Evolutionary conservation across 2,888 invertebrate species (phyloP).

Genomic region (Cyaniris semiargus): DNA sequence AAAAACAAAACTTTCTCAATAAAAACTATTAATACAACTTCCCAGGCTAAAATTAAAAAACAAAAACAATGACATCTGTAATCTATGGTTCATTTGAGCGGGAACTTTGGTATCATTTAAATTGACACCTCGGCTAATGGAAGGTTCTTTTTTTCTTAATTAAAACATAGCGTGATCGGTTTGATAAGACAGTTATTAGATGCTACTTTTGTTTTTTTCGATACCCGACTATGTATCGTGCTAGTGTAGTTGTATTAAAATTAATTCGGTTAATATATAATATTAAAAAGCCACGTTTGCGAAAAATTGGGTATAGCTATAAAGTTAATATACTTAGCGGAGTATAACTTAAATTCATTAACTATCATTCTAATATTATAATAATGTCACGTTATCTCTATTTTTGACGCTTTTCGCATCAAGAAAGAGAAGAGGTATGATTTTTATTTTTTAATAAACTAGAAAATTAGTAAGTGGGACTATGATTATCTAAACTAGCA

Average conservation of each 20-base stretch:
- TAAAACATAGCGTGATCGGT: slow-evolving; percentile 36
- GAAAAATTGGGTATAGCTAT: too few species aligned
- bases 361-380: too few species aligned
- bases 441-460: too few species aligned
- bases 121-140: slow-evolving; percentile 53
- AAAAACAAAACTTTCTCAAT: not conserved
- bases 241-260: not conserved
- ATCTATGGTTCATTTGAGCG: slow-evolving; percentile 20
- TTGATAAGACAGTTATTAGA: slow-evolving; percentile 22
- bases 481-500: not conserved
- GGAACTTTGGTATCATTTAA: slow-evolving; percentile 45
- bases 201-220: not conserved
- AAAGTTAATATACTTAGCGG: too few species aligned
- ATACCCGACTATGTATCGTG: not conserved
- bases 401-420: too few species aligned
- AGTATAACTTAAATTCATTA: too few species aligned
- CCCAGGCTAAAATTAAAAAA: slow-evolving; percentile 23
- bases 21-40: not conserved
- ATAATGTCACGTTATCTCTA: too few species aligned
- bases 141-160: slow-evolving; percentile 41
- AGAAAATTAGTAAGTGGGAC: too few species aligned
- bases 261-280: not conserved
- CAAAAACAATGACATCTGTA: slow-evolving; percentile 37
- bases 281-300: too few species aligned
- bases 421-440: too few species aligned